Conservation (phyloP, 2,888 invertebrate species). For the Cyclophora albipunctata region DNA sequence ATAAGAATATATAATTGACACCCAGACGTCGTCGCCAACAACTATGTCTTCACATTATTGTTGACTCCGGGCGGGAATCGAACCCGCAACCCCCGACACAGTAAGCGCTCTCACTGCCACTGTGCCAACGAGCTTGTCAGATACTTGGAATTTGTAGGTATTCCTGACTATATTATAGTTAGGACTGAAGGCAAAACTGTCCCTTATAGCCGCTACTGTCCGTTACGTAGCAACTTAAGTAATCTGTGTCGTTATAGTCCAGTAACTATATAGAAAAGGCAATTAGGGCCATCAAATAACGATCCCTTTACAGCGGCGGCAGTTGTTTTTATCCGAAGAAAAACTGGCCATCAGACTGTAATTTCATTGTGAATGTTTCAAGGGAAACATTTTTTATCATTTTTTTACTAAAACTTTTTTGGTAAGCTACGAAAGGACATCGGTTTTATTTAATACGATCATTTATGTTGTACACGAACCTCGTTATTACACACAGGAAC, state of each 20-base stretch:
- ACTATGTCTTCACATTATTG: too few species aligned
- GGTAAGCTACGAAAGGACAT: neutral
- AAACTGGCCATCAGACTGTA: conserved; percentile 1
- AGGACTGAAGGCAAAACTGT: neutral
- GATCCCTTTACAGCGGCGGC: neutral
- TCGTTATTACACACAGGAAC: neutral
- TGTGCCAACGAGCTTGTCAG: too few species aligned
- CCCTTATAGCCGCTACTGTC: neutral
- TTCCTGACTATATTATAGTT: too few species aligned
- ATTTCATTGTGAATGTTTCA: conserved; percentile 5
- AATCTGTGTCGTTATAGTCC: neutral
- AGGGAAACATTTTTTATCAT: neutral
- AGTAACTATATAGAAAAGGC: neutral
- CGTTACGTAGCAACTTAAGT: neutral
- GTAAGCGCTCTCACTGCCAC: too few species aligned
- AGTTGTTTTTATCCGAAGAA: conserved; percentile 1
- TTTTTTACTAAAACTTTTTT: neutral
- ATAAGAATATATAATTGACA: too few species aligned
- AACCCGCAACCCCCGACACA: too few species aligned
- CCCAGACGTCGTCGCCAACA: too few species aligned
- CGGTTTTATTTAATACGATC: neutral
- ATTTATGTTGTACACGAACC: neutral
- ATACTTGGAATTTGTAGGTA: too few species aligned
- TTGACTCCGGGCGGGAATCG: too few species aligned
- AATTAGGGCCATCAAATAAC: conserved; percentile 12